Evolutionary conservation across 2,797 vertebrate species (phyloP).

Genomic region (Hippocampus kuda): DNA sequence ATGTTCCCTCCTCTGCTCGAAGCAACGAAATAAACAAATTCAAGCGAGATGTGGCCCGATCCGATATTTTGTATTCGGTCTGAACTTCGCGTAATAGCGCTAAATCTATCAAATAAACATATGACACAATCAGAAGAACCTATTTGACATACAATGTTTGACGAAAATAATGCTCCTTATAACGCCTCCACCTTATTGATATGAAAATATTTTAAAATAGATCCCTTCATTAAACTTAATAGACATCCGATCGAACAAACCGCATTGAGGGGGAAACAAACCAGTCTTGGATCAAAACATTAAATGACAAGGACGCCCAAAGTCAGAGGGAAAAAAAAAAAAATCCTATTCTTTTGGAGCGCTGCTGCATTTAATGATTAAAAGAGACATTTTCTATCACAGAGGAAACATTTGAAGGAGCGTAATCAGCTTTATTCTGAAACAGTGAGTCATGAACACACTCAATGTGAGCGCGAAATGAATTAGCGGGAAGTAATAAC

Average conservation of each 20-base stretch:
- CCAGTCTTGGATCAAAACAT: neutral
- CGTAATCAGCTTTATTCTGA: constrained; percentile 33
- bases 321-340: neutral
- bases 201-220: too few species aligned
- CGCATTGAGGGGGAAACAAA: neutral
- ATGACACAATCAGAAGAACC: too few species aligned
- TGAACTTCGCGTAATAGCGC: too few species aligned
- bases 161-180: too few species aligned
- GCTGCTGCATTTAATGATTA: constrained; percentile 1
- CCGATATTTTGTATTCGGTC: too few species aligned
- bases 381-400: constrained; percentile 11
- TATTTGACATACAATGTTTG: too few species aligned
- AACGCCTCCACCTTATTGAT: too few species aligned
- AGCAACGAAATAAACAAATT: too few species aligned
- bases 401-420: constrained; percentile 30
- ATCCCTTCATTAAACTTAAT: too few species aligned
- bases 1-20: too few species aligned
- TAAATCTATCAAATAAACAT: too few species aligned
- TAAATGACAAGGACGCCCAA: constrained; percentile 3
- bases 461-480: constrained; percentile 26
- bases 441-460: constrained; percentile 38
- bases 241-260: neutral
- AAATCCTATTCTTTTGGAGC: neutral
- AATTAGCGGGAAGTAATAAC: constrained; percentile 36
- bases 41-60: too few species aligned